phyloP scores from a whole-genome alignment of 1,140 invertebrate genomes.

The Drosophila sulfurigaster region DNA sequence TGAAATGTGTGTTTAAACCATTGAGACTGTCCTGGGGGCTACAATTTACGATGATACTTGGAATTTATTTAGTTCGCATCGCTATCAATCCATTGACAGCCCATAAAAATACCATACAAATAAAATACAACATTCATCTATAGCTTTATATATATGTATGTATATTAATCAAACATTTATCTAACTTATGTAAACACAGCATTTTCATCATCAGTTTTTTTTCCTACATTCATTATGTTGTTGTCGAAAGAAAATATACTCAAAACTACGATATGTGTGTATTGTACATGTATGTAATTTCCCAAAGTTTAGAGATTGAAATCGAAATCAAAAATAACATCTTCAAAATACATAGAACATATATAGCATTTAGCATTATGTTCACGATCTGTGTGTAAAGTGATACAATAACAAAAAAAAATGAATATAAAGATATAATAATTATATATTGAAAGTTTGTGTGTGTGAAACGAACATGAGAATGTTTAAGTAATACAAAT shows the following conservation, averaged over 20 bases:
- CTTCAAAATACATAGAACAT: conserved; percentile 30
- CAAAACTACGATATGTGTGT: conserved; percentile 23
- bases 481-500: conserved; percentile 42
- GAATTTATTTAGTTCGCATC: conserved; percentile 24
- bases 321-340: conserved; percentile 18
- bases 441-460: conserved; percentile 30
- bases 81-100: conserved; percentile 10
- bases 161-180: conserved; percentile 61
- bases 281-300: conserved; percentile 30
- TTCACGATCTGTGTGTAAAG: conserved; percentile 49
- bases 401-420: conserved; percentile 35
- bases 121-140: conserved; percentile 62
- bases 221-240: neutral
- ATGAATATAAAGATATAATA: conserved; percentile 14
- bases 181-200: conserved; percentile 15
- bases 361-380: conserved; percentile 46
- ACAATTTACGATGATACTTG: conserved; percentile 33
- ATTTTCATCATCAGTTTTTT: conserved; percentile 9
- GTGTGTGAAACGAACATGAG: conserved; percentile 14
- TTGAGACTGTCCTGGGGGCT: conserved; percentile 52
- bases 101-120: conserved; percentile 14
- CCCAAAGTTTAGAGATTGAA: conserved; percentile 21
- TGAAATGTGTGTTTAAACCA: conserved; percentile 5
- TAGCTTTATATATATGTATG: conserved; percentile 78
- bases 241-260: conserved; percentile 11